Conservation (phyloP, 2,113 vertebrate species). For the Plecotus auritus region DNA sequence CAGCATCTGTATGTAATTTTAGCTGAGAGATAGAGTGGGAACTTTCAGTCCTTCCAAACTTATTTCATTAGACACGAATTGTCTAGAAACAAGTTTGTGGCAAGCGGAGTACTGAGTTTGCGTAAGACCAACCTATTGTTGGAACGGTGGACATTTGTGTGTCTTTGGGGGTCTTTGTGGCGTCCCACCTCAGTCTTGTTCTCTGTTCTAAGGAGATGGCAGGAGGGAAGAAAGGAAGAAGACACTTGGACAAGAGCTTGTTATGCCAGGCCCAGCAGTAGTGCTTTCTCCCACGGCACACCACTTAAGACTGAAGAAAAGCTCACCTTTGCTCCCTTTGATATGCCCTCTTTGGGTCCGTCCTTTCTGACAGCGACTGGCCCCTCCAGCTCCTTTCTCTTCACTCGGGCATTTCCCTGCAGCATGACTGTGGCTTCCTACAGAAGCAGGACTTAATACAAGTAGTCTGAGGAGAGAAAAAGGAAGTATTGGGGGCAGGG, state of each 20-base stretch:
- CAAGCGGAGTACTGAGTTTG: neutral
- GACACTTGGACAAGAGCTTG: neutral
- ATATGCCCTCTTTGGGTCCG: neutral
- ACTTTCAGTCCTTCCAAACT: conserved; percentile 51
- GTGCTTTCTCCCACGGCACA: neutral
- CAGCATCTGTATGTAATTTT: conserved; percentile 71
- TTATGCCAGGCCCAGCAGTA: neutral
- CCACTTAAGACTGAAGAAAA: neutral
- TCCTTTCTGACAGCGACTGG: neutral
- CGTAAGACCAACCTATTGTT: neutral
- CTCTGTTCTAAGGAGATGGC: neutral
- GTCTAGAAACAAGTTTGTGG: conserved; percentile 3
- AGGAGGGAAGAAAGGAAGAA: neutral
- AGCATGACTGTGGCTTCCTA: neutral
- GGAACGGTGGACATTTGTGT: neutral
- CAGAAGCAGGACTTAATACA: neutral
- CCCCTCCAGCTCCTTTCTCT: neutral
- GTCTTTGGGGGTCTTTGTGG: neutral
- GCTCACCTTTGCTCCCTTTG: neutral
- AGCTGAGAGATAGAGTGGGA: conserved; percentile 58
- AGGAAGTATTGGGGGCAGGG: neutral
- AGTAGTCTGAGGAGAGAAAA: neutral
- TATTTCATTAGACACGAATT: conserved; percentile 69
- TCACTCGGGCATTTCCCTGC: neutral
- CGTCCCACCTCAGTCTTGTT: neutral